Evolutionary conservation across 2,888 invertebrate genomes (phyloP).

Genomic region (Cheilosia vulpina): DNA sequence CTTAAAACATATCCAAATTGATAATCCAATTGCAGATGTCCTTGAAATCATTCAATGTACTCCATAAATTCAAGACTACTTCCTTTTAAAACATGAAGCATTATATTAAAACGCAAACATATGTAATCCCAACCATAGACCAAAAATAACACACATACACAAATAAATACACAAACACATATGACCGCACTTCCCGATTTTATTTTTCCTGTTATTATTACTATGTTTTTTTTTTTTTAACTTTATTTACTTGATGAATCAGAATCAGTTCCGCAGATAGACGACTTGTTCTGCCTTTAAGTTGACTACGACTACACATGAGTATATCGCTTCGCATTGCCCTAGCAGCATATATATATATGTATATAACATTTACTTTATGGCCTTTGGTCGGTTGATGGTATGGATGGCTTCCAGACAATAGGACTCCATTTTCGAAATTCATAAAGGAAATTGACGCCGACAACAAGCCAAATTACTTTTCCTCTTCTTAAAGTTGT

Average conservation of each 20-base stretch:
- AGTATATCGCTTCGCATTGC: conserved; percentile 34
- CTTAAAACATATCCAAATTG: not conserved
- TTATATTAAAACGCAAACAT: conserved; percentile 18
- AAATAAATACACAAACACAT: conserved; percentile 2
- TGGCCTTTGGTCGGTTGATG: conserved; percentile 54
- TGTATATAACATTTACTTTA: conserved; percentile 54
- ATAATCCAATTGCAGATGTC: conserved; percentile 17
- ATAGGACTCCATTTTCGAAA: conserved; percentile 70
- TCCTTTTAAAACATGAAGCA: conserved; percentile 11
- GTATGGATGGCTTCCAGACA: conserved; percentile 70
- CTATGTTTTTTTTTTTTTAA: conserved; percentile 13
- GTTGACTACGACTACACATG: conserved; percentile 43
- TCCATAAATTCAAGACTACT: conserved; percentile 30
- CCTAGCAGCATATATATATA: conserved; percentile 10
- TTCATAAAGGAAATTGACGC: conserved; percentile 74
- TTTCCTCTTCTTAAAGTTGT: conserved; percentile 57
- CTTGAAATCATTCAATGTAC: conserved; percentile 53
- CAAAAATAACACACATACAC: conserved; percentile 20
- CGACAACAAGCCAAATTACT: conserved; percentile 67
- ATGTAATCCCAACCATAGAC: conserved; percentile 23
- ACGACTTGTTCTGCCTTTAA: conserved; percentile 43
- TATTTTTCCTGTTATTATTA: conserved; percentile 5
- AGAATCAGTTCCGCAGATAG: conserved; percentile 40
- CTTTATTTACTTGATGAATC: conserved; percentile 34
- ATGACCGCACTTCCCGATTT: conserved; percentile 25